Percentiles rank a stretch among this genome's conserved stretches.
Evolutionary conservation across 2,797 vertebrate genomes (phyloP).

Genomic region (Cryptoblepharus egeriae): DNA sequence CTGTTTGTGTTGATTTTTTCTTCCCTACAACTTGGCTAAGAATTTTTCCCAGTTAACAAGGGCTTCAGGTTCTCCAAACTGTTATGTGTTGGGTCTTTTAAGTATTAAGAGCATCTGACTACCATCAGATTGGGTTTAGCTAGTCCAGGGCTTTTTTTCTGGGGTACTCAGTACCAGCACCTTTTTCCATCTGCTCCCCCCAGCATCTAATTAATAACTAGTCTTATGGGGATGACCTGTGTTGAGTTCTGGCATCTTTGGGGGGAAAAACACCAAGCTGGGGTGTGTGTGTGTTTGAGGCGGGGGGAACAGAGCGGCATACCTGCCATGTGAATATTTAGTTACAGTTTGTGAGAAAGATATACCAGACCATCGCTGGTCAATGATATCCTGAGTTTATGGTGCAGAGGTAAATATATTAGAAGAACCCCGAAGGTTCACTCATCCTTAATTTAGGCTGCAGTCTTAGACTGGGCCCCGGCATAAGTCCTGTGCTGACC

Average conservation of each 20-base stretch:
- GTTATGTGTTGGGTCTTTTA: not conserved
- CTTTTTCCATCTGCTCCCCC: too few relatives aligned
- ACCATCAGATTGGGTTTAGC: not conserved
- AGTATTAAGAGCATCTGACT: not conserved
- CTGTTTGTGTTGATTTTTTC: not conserved
- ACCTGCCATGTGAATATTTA: not conserved
- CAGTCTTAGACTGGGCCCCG: too few relatives aligned
- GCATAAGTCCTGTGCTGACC: too few relatives aligned
- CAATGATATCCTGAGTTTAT: too few relatives aligned
- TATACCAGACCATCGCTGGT: not conserved
- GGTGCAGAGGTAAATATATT: not conserved
- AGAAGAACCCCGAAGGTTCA: not conserved
- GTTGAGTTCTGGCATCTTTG: too few relatives aligned
- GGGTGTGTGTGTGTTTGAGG: too few relatives aligned
- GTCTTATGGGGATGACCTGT: too few relatives aligned
- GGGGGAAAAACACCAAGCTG: too few relatives aligned
- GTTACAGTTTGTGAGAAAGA: not conserved
- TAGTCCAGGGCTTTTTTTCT: too few relatives aligned
- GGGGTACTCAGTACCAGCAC: too few relatives aligned
- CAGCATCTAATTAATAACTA: too few relatives aligned
- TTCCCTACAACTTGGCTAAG: not conserved
- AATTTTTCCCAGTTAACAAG: not conserved
- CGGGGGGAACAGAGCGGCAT: not conserved
- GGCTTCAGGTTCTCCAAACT: slow-evolving; percentile 1
- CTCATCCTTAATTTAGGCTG: too few relatives aligned